Evolutionary conservation across 2,113 vertebrate genomes (phyloP).

Genomic region (Lampris megalopsis): DNA sequence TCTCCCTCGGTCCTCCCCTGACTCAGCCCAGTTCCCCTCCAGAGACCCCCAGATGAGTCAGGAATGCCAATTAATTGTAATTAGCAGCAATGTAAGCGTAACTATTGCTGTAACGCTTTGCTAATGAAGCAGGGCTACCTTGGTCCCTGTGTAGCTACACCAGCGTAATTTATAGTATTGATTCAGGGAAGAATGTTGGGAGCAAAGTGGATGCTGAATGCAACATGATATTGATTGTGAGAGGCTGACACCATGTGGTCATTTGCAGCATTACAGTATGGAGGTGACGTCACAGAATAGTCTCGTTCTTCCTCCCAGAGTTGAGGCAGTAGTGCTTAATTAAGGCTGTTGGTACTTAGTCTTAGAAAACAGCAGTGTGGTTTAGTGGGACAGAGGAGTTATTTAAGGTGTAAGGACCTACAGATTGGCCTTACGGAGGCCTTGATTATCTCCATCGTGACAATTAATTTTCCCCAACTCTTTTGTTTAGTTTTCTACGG

Average conservation of each 20-base stretch:
- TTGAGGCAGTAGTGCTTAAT: not conserved
- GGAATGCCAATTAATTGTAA: conserved; percentile 75
- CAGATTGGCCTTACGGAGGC: too few relatives aligned
- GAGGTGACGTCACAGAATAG: not conserved
- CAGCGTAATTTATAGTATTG: conserved; percentile 69
- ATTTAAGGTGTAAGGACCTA: too few relatives aligned
- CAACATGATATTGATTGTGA: conserved; percentile 2
- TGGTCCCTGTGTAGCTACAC: conserved; percentile 57
- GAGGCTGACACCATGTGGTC: conserved; percentile 76
- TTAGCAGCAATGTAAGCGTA: conserved; percentile 69
- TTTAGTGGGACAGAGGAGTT: too few relatives aligned
- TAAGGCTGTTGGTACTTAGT: not conserved
- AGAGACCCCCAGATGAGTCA: conserved; percentile 42
- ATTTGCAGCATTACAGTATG: conserved; percentile 15
- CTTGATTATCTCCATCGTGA: too few relatives aligned
- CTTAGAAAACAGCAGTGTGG: not conserved
- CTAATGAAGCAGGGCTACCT: conserved; percentile 71
- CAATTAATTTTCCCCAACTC: too few relatives aligned
- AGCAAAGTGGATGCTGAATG: not conserved
- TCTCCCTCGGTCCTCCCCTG: conserved; percentile 38
- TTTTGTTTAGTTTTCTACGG: too few relatives aligned
- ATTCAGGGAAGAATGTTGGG: conserved; percentile 22
- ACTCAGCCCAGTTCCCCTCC: conserved; percentile 44
- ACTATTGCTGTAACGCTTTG: conserved; percentile 61
- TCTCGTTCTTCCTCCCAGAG: not conserved